These are phyloP conservation scores for Lomographa bimaculata DNA, from an alignment of 2,888 invertebrate genomes.

Conservation along the genomic window DNA sequence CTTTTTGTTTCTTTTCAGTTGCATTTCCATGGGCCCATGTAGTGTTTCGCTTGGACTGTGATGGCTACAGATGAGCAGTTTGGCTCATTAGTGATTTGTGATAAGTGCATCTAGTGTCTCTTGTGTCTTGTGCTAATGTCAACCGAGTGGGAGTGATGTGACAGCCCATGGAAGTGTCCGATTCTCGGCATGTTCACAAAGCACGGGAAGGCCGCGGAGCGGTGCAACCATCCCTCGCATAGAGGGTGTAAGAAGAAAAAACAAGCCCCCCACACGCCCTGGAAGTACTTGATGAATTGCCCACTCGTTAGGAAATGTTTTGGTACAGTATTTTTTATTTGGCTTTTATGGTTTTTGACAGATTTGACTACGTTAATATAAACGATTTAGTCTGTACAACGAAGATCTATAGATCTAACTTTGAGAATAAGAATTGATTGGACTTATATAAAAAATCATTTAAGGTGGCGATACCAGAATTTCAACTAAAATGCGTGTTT, in stretches of 20 bases:
- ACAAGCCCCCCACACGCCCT: constrained; percentile 77
- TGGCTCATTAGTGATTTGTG: constrained; percentile 60
- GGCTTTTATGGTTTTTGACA: constrained; percentile 1
- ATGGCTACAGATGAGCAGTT: constrained; percentile 73
- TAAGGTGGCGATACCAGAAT: too few relatives aligned
- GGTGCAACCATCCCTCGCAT: constrained; percentile 72
- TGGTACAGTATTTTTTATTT: constrained; percentile 73
- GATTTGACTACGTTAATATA: too few relatives aligned
- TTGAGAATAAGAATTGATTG: too few relatives aligned
- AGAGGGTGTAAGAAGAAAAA: constrained; percentile 81
- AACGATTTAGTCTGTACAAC: too few relatives aligned
- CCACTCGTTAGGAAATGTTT: constrained; percentile 84
- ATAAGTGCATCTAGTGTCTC: constrained; percentile 58
- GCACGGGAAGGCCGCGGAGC: constrained; percentile 77
- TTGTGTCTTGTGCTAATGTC: constrained; percentile 49
- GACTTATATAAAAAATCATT: too few relatives aligned
- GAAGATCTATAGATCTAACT: too few relatives aligned
- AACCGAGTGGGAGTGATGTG: constrained; percentile 68
- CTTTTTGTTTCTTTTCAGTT: constrained; percentile 82
- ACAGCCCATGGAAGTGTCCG: constrained; percentile 75
- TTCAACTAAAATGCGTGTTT: too few relatives aligned
- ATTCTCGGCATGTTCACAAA: constrained; percentile 80
- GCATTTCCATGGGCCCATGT: constrained; percentile 65
- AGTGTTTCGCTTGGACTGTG: constrained; percentile 63
- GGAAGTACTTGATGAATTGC: constrained; percentile 85